These are phyloP conservation scores for Pagetopsis macropterus DNA, from an alignment of 2,797 vertebrate species.

Conservation along the genomic window DNA sequence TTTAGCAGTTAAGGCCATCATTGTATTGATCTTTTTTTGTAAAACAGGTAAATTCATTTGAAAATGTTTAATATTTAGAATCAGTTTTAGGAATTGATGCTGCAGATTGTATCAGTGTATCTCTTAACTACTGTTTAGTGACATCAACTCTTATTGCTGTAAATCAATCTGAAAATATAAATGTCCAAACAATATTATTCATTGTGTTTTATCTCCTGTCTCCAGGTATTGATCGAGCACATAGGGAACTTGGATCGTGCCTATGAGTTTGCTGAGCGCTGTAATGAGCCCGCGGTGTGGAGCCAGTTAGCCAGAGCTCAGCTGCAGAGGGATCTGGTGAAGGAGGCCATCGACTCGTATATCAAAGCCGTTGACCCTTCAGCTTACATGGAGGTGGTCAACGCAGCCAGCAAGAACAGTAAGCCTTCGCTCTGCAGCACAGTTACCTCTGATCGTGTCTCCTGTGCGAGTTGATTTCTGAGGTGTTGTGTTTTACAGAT, in stretches of 20 bases:
- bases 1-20: no score
- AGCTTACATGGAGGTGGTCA: conserved; percentile 90
- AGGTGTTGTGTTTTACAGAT: conserved; percentile 71
- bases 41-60: no score
- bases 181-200: no score
- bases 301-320: conserved; percentile 90
- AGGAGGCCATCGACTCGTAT: conserved; percentile 92
- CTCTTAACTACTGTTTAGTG: neutral
- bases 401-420: conserved; percentile 89
- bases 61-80: neutral
- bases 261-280: conserved; percentile 96
- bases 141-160: no score
- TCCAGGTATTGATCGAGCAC: conserved; percentile 91
- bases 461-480: conserved; percentile 8
- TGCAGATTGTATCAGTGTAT: neutral
- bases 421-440: conserved; percentile 45
- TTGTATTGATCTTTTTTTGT: no score
- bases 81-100: no score
- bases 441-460: neutral
- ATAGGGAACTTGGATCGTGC: conserved; percentile 96
- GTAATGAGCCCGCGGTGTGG: conserved; percentile 90
- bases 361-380: conserved; percentile 90
- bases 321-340: conserved; percentile 90
- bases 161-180: no score
- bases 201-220: neutral